Evolutionary conservation across 2,888 invertebrate species (phyloP), one percentile per base, ranked within the genome.

Genomic region (Metalampra italica): DNA sequence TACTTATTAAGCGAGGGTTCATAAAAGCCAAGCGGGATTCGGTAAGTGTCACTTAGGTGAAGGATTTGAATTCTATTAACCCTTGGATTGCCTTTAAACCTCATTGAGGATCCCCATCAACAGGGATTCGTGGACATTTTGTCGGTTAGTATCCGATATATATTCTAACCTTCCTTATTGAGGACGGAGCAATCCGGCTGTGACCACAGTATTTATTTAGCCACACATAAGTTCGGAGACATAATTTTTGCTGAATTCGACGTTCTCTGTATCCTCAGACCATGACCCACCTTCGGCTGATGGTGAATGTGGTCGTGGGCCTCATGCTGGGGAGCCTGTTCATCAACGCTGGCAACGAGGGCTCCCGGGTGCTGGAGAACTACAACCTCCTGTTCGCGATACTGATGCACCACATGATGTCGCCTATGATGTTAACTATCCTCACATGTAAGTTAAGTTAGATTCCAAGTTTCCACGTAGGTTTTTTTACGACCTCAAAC

Each of bases 401-500:
- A 62, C 91, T 98, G 51, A 95, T 98, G 91, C 98, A 98, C 79
- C 95, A 97, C 66, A 97, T 96, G 91, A 95, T 96, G 94, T 94
- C 95, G 1, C 94, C 96, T 0, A 96, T 96, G 95, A 96, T 96
- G 96, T 88, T 96, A 14, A 96, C 96, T 0, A 94, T 96, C 53
- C 90, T 96, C 32, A 96, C 96, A 9, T 96, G 96, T 96, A 83
- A 92, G 94, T 91, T 22, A 22, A 22, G 5, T 5, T 22, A 3
- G 22, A 22, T 34, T 34, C 11, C 7, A 34, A 34, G 9, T 7
- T 30, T 30, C 7, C 30, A 7, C 7, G 5, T 7, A 30, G 9
- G 9, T 7, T 7, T 30, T 5, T 7, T 30, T 30, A 30, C 7
- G 30, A 30, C 30, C 30, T 30, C 9, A 30, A n/a, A n/a, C n/a